Evolutionary conservation across 2,113 vertebrate species (phyloP), one percentile per base, ranked within the genome.

Genomic region (Dromaius novaehollandiae): DNA sequence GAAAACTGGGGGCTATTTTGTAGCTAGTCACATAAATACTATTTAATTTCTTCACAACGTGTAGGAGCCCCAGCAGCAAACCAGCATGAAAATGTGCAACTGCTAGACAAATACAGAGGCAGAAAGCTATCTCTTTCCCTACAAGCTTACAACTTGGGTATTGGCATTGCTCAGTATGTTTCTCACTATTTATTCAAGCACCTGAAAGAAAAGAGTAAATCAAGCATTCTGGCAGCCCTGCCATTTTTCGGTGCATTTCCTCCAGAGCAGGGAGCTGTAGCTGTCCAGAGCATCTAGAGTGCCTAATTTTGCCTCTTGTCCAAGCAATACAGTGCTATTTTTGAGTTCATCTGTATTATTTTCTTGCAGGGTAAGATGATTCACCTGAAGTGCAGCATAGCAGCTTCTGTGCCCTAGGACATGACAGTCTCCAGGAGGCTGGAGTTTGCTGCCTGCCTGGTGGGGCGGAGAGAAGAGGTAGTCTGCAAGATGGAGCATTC

Each of bases 381-480:
- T 56, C 25, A n/a, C 42, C 50, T 25, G 24, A 11, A 61, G 13
- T 34, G 17, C 15, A 56, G 9, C n/a, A 28, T 19, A 79, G 28
- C 17, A 30, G 10, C 16, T 70, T 15, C 34, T 79, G 11, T 13
- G 3, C 4, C 16, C 13, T 86, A 46, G 65, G 58, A 64, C 3
- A 21, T 13, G 2, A 6, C 36, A 53, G 18, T 44, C 16, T 4
- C 11, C 16, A 61, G 48, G 4, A 53, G 7, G 4, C 24, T 51
- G 26, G 10, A 46, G 4, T 42, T 81, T 4, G 0, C 38, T 71
- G 38, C 4, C 13, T 69, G 14, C 11, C 1, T 0, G 0, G 4
- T n/a, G 7, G 4, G 22, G 18, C 5, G 46, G 11, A 26, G 25
- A 64, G 21, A 83, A 40, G 7, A 48, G 3, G 16, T 18, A 9